A percentile compares a stretch with the other conserved stretches of the same genome.
phyloP scores from a whole-genome alignment of 2,113 vertebrate genomes.

The Calyptommatus sinebrachiatus region DNA sequence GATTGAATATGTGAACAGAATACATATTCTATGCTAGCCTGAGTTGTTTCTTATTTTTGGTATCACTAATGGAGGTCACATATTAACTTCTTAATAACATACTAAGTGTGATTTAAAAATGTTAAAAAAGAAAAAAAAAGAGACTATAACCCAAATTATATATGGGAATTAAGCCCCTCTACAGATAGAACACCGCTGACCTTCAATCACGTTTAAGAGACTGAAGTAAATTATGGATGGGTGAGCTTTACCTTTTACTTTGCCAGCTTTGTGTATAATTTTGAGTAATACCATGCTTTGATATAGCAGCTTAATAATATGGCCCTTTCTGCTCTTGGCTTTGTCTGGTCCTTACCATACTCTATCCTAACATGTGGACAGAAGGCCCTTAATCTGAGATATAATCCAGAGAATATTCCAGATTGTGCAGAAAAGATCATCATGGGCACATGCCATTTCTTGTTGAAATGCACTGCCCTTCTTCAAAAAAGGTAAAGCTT shows the following conservation, averaged over 20 bases:
- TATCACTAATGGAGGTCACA: slow-evolving; percentile 23
- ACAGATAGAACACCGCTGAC: slow-evolving; percentile 3
- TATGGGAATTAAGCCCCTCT: not conserved
- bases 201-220: slow-evolving; percentile 6
- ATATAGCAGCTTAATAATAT: not conserved
- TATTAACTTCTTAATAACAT: slow-evolving; percentile 15
- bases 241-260: not conserved
- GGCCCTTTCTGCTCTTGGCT: too few species aligned
- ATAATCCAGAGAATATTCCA: too few species aligned
- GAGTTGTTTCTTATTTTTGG: slow-evolving; percentile 13
- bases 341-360: too few species aligned
- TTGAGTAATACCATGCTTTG: not conserved
- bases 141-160: too few species aligned
- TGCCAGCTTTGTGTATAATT: not conserved
- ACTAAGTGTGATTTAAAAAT: slow-evolving; percentile 1
- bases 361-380: too few species aligned
- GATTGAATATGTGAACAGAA: slow-evolving; percentile 6
- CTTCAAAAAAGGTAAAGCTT: not conserved
- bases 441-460: not conserved
- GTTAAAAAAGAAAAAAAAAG: slow-evolving; percentile 10
- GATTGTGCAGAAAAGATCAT: too few species aligned
- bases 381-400: too few species aligned
- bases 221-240: not conserved
- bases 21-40: not conserved
- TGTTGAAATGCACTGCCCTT: not conserved